phyloP scores from a whole-genome alignment of 37 sponge, comb jelly and placozoan genomes.

The Chondrosia reniformis region DNA sequence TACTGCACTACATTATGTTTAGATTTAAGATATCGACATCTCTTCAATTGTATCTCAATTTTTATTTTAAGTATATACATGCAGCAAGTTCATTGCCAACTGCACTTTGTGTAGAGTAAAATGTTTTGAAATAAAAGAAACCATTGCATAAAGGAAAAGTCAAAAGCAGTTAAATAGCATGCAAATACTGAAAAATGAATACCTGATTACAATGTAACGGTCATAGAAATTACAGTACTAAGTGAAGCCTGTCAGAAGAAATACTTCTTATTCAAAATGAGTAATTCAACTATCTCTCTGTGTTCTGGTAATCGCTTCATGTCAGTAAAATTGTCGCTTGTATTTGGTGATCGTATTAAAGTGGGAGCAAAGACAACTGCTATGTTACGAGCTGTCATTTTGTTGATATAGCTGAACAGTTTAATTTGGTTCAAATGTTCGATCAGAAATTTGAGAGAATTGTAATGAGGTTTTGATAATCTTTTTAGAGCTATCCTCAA shows the following conservation, averaged over 20 bases:
- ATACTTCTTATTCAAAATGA: conserved; percentile 35
- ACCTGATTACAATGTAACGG: neutral
- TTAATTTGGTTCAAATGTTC: conserved; percentile 72
- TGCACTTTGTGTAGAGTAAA: no score
- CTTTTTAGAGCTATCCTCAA: conserved; percentile 49
- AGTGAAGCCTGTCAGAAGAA: neutral
- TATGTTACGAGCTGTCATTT: conserved; percentile 82
- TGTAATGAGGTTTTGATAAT: conserved; percentile 80
- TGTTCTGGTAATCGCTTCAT: conserved; percentile 73
- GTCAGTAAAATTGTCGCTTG: conserved; percentile 33
- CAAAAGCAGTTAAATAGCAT: neutral
- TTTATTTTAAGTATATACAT: no score
- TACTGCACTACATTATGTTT: no score
- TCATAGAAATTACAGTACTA: neutral
- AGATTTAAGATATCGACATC: no score
- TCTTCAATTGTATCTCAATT: no score
- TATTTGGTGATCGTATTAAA: conserved; percentile 66
- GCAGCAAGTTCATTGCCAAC: no score
- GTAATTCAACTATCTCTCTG: conserved; percentile 57
- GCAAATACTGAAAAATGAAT: neutral
- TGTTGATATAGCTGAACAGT: conserved; percentile 33
- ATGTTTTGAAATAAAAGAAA: no score
- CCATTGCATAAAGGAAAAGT: neutral
- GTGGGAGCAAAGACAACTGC: conserved; percentile 89
- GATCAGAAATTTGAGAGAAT: conserved; percentile 72